phyloP scores from a whole-genome alignment of 2,797 vertebrate genomes.

The Halcyon chelicuti region DNA sequence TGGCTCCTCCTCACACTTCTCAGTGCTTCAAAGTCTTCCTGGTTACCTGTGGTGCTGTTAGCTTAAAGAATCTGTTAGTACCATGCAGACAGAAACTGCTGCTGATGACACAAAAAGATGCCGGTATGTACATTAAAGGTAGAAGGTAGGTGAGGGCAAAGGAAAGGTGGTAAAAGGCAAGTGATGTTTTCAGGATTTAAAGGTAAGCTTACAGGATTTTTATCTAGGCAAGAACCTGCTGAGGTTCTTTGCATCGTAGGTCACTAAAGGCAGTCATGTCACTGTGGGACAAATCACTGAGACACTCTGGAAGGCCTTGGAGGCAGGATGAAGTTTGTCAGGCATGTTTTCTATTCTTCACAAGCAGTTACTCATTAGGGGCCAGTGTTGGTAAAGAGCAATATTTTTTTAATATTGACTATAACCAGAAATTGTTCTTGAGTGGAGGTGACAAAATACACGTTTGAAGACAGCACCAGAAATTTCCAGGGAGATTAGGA shows the following conservation, averaged over 20 bases:
- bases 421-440: background rate
- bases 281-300: background rate
- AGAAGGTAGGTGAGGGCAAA: background rate
- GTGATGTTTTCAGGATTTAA: background rate
- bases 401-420: background rate
- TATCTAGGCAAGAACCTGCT: background rate
- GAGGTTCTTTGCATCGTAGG: rapidly evolving
- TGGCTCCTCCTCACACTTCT: rapidly evolving
- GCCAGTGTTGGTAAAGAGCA: background rate
- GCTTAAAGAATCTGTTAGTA: background rate
- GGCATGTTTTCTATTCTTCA: rapidly evolving
- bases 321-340: background rate
- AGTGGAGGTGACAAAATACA: background rate
- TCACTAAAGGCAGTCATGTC: background rate
- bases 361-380: background rate
- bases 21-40: rapidly evolving
- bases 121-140: rapidly evolving
- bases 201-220: background rate
- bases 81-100: rapidly evolving
- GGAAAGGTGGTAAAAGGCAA: background rate
- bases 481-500: background rate
- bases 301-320: background rate
- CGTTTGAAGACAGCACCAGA: background rate
- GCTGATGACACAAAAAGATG: rapidly evolving
- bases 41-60: background rate